phyloP scores from a whole-genome alignment of 2,888 invertebrate species.

The Anorthoa munda region DNA sequence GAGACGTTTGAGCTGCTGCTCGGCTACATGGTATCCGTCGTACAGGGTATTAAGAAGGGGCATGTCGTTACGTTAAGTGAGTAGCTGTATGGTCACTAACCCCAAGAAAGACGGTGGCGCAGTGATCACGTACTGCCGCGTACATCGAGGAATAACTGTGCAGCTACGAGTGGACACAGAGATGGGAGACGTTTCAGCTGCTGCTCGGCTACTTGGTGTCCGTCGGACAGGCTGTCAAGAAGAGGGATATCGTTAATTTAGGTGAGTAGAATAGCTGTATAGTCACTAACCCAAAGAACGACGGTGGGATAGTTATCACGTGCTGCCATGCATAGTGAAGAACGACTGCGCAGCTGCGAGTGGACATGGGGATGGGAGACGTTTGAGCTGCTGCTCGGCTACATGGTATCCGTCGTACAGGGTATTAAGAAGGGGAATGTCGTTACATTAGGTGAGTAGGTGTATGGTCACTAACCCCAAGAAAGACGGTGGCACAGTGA shows the following conservation, averaged over 20 bases:
- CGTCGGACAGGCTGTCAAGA: conserved; percentile 79
- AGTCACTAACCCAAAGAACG: too few species aligned
- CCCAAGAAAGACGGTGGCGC: too few species aligned
- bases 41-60: conserved; percentile 81
- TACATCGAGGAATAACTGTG: too few species aligned
- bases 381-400: conserved; percentile 83
- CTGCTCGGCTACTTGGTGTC: conserved; percentile 82
- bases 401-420: conserved; percentile 77
- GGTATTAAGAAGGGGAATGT: conserved; percentile 84
- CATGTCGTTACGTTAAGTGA: conserved; percentile 85
- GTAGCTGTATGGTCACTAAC: conserved; percentile 24
- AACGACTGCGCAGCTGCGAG: too few species aligned
- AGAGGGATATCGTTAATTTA: conserved; percentile 83
- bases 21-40: conserved; percentile 80
- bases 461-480: too few species aligned
- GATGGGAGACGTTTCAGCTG: conserved; percentile 81
- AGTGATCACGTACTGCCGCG: too few species aligned
- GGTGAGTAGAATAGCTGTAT: conserved; percentile 70
- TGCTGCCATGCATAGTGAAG: too few species aligned
- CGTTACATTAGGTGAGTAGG: conserved; percentile 81
- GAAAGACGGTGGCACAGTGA: too few species aligned
- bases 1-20: conserved; percentile 83
- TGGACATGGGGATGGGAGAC: conserved; percentile 72
- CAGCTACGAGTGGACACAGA: conserved; percentile 3
- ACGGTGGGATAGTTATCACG: too few species aligned